phyloP scores from a whole-genome alignment of 2,888 invertebrate species.

The Laothoe populi region DNA sequence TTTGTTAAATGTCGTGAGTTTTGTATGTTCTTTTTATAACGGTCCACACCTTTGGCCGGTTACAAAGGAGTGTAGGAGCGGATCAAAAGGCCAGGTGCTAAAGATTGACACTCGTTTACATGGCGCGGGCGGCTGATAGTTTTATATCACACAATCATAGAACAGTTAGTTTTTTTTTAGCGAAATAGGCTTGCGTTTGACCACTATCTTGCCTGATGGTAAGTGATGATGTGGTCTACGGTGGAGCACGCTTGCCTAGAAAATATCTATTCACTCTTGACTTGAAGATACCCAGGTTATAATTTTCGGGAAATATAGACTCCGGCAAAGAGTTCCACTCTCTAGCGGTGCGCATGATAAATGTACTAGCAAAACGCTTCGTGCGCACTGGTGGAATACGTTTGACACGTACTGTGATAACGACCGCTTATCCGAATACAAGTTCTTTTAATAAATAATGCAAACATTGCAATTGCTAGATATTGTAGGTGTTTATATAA shows the following conservation, averaged over 20 bases:
- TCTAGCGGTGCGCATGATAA: too few relatives aligned
- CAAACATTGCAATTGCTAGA: neutral
- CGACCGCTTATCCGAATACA: neutral
- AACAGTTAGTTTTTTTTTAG: too few relatives aligned
- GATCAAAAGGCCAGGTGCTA: conserved; percentile 66
- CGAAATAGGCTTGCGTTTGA: too few relatives aligned
- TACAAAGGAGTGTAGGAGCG: conserved; percentile 62
- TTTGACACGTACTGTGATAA: neutral
- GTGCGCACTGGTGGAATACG: too few relatives aligned
- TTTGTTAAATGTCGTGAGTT: conserved; percentile 80
- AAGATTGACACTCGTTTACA: conserved; percentile 62
- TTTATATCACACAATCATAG: conserved; percentile 55
- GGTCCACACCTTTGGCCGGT: conserved; percentile 74
- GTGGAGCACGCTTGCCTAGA: too few relatives aligned
- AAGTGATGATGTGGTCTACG: too few relatives aligned
- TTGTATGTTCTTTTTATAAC: conserved; percentile 70
- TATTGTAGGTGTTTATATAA: neutral
- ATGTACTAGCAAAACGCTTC: too few relatives aligned
- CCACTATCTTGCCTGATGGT: too few relatives aligned
- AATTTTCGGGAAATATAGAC: too few relatives aligned
- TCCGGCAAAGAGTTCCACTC: too few relatives aligned
- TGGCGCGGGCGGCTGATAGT: conserved; percentile 47
- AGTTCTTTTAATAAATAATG: neutral
- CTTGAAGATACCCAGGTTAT: too few relatives aligned
- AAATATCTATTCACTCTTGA: too few relatives aligned